Evolutionary conservation across 2,113 vertebrate genomes (phyloP).

Genomic region (Pogonocichla stellata): DNA sequence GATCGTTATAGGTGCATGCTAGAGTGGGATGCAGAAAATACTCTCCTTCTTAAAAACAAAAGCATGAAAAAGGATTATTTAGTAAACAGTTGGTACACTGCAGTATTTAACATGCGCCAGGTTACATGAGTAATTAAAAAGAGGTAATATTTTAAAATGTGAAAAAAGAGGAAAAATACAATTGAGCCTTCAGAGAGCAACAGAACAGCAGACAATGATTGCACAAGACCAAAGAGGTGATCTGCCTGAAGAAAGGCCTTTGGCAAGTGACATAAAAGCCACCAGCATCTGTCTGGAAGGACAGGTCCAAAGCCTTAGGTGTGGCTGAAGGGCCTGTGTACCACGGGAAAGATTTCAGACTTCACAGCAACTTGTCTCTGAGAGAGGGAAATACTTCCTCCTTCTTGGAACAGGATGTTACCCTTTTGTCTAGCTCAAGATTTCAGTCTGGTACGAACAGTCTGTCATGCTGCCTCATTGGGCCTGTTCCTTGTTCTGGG

Average conservation of each 20-base stretch:
- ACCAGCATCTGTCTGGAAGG: background rate
- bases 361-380: background rate
- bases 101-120: conserved; percentile 67
- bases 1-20: conserved; percentile 23
- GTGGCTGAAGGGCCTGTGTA: background rate
- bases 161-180: conserved; percentile 65
- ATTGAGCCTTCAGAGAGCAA: conserved; percentile 57
- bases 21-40: conserved; percentile 48
- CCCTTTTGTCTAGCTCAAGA: background rate
- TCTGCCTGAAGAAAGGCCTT: background rate
- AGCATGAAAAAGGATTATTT: conserved; percentile 51
- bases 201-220: conserved; percentile 12
- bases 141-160: conserved; percentile 69
- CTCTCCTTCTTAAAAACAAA: conserved; percentile 48
- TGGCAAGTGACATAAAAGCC: conserved; percentile 43
- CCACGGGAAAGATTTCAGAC: background rate
- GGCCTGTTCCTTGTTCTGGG: background rate
- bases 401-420: conserved; percentile 8
- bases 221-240: conserved; percentile 61
- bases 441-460: background rate
- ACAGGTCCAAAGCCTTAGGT: background rate
- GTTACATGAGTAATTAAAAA: conserved; percentile 47
- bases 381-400: conserved; percentile 19
- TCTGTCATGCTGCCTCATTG: background rate
- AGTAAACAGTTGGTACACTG: conserved; percentile 62